These are phyloP conservation scores for Craseonycteris thonglongyai DNA, from an alignment of 2,113 vertebrate species.

Conservation along the genomic window DNA sequence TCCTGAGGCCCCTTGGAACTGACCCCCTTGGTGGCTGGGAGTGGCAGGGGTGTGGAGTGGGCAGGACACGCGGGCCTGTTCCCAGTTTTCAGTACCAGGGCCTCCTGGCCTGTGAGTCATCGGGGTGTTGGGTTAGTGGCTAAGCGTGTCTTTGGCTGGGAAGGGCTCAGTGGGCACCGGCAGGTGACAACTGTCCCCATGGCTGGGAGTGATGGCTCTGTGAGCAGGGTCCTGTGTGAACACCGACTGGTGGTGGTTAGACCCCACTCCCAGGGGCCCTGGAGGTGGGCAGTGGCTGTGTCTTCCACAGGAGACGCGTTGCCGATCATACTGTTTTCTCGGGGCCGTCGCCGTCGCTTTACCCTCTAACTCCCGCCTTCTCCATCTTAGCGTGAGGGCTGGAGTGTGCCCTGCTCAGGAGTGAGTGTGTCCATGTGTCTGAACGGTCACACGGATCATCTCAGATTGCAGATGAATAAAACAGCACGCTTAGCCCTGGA, in stretches of 20 bases:
- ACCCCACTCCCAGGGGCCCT: neutral
- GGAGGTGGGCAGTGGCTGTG: neutral
- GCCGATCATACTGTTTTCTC: fast-evolving
- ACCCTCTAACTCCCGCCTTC: too few species aligned
- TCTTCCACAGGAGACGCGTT: neutral
- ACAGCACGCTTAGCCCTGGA: fast-evolving
- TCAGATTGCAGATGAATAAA: fast-evolving
- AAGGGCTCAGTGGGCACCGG: neutral
- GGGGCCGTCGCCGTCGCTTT: fast-evolving
- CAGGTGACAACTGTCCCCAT: neutral
- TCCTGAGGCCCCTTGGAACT: too few species aligned
- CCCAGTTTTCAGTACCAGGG: too few species aligned
- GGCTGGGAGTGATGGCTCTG: fast-evolving
- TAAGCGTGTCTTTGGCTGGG: neutral
- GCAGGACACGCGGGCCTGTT: too few species aligned
- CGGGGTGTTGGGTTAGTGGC: neutral
- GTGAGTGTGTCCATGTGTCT: fast-evolving
- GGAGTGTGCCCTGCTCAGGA: fast-evolving
- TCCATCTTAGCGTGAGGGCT: fast-evolving
- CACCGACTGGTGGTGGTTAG: neutral
- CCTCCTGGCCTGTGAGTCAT: too few species aligned
- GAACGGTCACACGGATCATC: fast-evolving
- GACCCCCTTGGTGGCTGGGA: too few species aligned
- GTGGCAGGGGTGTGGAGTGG: too few species aligned
- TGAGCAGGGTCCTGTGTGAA: fast-evolving